Evolutionary conservation across 37 sponge, comb jelly and placozoan species (phyloP).

Genomic region (Hexactinellida sp.): DNA sequence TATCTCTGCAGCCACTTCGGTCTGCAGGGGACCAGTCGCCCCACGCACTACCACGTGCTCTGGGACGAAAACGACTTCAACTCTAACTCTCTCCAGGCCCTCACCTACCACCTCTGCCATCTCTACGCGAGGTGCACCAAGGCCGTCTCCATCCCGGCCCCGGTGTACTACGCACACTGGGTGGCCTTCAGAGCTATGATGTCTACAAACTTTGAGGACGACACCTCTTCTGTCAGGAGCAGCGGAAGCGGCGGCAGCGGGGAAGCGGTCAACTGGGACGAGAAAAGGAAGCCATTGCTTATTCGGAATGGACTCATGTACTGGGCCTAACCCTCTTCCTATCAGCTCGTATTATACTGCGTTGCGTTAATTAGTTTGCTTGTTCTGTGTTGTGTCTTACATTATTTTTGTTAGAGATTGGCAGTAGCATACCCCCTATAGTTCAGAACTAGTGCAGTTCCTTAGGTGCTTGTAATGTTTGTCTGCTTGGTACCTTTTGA

Average conservation of each 20-base stretch:
- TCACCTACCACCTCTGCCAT: conserved; percentile 29
- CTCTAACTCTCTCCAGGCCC: conserved; percentile 16
- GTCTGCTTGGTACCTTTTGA: not conserved
- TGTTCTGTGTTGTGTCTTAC: too few relatives aligned
- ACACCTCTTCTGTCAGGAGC: not conserved
- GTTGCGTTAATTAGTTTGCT: too few relatives aligned
- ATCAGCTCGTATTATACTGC: too few relatives aligned
- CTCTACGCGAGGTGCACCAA: conserved; percentile 30
- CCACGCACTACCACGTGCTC: conserved; percentile 26
- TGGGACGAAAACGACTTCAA: conserved; percentile 28
- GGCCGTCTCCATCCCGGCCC: conserved; percentile 28
- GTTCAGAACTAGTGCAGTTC: too few relatives aligned
- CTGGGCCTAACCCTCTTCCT: not conserved
- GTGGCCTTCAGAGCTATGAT: conserved; percentile 21
- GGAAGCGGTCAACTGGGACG: not conserved
- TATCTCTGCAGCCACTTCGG: conserved; percentile 4
- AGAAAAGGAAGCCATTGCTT: not conserved
- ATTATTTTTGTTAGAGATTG: too few relatives aligned
- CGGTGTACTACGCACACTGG: conserved; percentile 22
- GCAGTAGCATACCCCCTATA: too few relatives aligned
- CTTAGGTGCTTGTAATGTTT: not conserved
- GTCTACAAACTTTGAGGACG: not conserved
- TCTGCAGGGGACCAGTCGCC: conserved; percentile 23
- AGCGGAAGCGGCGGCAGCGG: not conserved
- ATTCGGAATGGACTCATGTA: not conserved